phyloP scores from a whole-genome alignment of 2,888 invertebrate genomes.

The Encarsia formosa region DNA sequence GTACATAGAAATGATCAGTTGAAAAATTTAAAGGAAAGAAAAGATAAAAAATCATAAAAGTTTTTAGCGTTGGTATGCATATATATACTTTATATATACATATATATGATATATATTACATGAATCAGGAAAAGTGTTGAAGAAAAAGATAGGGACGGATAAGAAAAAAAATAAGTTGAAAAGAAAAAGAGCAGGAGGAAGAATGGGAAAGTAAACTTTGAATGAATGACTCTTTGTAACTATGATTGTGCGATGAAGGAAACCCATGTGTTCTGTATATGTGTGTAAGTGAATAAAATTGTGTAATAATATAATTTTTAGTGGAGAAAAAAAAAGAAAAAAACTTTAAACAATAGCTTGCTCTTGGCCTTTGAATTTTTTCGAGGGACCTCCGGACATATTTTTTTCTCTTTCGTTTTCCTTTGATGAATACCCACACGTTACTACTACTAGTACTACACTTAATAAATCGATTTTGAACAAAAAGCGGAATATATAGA shows the following conservation, averaged over 20 bases:
- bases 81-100: too few relatives aligned
- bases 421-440: too few relatives aligned
- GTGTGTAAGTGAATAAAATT: slow-evolving; percentile 10
- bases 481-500: too few relatives aligned
- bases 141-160: slow-evolving; percentile 8
- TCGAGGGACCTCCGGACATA: slow-evolving; percentile 10
- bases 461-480: too few relatives aligned
- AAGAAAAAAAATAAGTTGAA: slow-evolving; percentile 17
- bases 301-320: slow-evolving; percentile 11
- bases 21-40: slow-evolving; percentile 10
- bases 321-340: slow-evolving; percentile 14
- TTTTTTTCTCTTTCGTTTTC: slow-evolving; percentile 12
- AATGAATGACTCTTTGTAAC: slow-evolving; percentile 15
- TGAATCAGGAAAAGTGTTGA: slow-evolving; percentile 12
- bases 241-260: slow-evolving; percentile 11
- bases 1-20: slow-evolving; percentile 27
- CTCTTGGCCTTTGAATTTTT: slow-evolving; percentile 17
- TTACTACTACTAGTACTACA: too few relatives aligned
- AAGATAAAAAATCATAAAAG: slow-evolving; percentile 12
- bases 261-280: slow-evolving; percentile 11
- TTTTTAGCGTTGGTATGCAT: slow-evolving; percentile 19
- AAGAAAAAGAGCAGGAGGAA: slow-evolving; percentile 9
- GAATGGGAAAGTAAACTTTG: slow-evolving; percentile 17
- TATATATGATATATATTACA: too few relatives aligned
- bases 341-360: too few relatives aligned